Evolutionary conservation across 2,797 vertebrate genomes (phyloP).

Genomic region (Pygocentrus nattereri): DNA sequence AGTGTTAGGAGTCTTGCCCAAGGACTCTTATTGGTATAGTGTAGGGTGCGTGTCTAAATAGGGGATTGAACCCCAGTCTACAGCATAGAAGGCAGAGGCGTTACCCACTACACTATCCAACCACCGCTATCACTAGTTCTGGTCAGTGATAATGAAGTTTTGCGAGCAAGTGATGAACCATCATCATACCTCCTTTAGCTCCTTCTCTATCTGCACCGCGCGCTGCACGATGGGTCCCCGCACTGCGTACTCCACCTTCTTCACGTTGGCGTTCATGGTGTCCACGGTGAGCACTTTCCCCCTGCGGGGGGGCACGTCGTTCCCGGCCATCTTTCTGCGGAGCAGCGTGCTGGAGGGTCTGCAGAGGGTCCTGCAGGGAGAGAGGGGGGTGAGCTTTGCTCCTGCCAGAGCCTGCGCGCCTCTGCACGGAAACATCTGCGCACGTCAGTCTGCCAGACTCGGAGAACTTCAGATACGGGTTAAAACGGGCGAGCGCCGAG

Average conservation of each 20-base stretch:
- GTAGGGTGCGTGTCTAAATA: no score
- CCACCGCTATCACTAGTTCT: no score
- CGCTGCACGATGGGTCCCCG: constrained; percentile 88
- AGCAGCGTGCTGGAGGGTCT: constrained; percentile 70
- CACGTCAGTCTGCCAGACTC: not conserved
- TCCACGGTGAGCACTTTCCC: constrained; percentile 85
- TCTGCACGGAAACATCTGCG: constrained; percentile 60
- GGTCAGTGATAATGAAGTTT: no score
- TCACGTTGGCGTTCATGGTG: constrained; percentile 87
- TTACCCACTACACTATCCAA: no score
- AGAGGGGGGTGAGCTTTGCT: constrained; percentile 43
- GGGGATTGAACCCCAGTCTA: no score
- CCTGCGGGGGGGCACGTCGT: constrained; percentile 63
- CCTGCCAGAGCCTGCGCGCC: constrained; percentile 54
- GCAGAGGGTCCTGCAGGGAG: constrained; percentile 69
- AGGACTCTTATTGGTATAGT: no score
- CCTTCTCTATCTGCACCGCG: constrained; percentile 88
- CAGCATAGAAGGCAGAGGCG: no score
- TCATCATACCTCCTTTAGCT: constrained; percentile 83
- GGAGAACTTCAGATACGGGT: no score
- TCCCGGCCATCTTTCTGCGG: constrained; percentile 76
- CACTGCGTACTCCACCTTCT: constrained; percentile 88
- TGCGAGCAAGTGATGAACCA: not conserved
- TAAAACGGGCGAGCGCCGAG: no score
- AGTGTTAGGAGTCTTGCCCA: no score